Evolutionary conservation across 2,797 vertebrate species (phyloP).

Genomic region (Miopithecus talapoin): DNA sequence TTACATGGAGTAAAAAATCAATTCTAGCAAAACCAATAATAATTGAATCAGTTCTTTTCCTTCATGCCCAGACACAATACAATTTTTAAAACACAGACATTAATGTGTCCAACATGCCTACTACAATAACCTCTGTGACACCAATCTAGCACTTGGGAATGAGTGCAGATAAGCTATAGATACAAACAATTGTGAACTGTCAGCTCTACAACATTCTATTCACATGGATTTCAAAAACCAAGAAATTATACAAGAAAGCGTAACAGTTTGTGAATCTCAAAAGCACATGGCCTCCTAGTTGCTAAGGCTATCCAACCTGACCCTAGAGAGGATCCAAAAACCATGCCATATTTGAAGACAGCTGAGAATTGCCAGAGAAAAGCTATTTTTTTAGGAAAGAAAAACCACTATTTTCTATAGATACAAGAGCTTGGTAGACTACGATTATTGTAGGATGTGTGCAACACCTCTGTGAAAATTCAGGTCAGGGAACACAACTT

Average conservation of each 20-base stretch:
- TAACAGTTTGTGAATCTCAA: background rate
- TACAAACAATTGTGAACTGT: background rate
- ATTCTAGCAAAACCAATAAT: constrained; percentile 66
- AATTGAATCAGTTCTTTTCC: background rate
- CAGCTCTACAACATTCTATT: background rate
- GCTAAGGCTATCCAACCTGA: background rate
- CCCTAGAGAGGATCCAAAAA: background rate
- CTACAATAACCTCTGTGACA: constrained; percentile 56
- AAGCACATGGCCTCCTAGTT: background rate
- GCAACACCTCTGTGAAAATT: background rate
- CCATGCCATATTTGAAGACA: background rate
- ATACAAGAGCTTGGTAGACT: background rate
- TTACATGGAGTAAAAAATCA: constrained; percentile 64
- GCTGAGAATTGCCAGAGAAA: constrained; percentile 5
- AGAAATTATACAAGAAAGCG: background rate
- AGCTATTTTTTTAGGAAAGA: background rate
- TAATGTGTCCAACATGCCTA: constrained; percentile 25
- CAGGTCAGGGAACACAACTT: background rate
- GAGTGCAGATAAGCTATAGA: constrained; percentile 25
- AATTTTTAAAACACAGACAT: constrained; percentile 66
- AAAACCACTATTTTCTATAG: background rate
- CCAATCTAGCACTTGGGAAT: constrained; percentile 44
- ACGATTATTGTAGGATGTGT: background rate
- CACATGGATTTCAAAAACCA: constrained; percentile 15
- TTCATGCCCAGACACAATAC: constrained; percentile 30